These are phyloP conservation scores for Aricia agestis DNA, from an alignment of 1,140 invertebrate species.

Conservation along the genomic window DNA sequence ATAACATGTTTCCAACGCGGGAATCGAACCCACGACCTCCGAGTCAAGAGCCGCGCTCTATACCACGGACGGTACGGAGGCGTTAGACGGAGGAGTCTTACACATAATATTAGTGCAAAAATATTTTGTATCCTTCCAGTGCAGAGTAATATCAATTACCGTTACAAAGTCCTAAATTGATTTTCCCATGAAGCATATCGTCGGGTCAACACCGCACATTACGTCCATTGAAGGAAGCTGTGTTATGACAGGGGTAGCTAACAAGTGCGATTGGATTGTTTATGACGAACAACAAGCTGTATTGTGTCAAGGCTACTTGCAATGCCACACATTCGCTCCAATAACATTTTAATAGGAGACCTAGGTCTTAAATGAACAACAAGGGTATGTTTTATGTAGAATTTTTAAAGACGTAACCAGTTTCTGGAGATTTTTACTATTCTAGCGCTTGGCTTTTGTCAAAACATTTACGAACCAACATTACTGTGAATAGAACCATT, in stretches of 20 bases:
- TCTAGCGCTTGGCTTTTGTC: too few relatives aligned
- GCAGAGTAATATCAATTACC: too few relatives aligned
- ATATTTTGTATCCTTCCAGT: too few relatives aligned
- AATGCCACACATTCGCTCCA: not conserved
- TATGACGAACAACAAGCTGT: not conserved
- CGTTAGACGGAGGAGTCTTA: too few relatives aligned
- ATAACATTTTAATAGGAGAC: not conserved
- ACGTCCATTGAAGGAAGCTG: not conserved
- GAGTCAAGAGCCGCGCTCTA: too few relatives aligned
- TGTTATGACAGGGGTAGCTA: slow-evolving; percentile 2
- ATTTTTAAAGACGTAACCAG: too few relatives aligned
- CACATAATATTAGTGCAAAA: too few relatives aligned
- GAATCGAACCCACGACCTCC: too few relatives aligned
- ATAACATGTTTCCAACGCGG: too few relatives aligned
- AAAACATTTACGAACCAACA: too few relatives aligned
- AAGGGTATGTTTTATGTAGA: not conserved
- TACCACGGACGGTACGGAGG: too few relatives aligned
- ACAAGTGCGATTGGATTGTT: not conserved
- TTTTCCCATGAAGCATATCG: not conserved
- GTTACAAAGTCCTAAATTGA: not conserved
- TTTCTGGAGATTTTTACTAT: not conserved
- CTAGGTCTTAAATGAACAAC: slow-evolving; percentile 1
- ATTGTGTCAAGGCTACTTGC: not conserved
- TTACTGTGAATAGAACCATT: too few relatives aligned
- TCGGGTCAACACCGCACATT: not conserved